Base-by-base conservation (phyloP, 1,140 invertebrate species). In the Anadara kagoshimensis region DNA sequence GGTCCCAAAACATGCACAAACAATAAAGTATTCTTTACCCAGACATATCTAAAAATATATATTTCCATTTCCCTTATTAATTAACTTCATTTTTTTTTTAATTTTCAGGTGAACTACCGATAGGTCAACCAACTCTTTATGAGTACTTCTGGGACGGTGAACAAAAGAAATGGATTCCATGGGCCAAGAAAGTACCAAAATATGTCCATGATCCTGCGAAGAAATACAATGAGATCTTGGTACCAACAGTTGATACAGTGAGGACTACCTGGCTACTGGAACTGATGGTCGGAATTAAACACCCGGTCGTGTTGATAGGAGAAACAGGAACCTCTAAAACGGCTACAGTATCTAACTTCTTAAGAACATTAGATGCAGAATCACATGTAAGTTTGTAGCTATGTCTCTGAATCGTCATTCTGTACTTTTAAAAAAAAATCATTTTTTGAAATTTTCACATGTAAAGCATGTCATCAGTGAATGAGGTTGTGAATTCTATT, bases 301-400 rank as follows among this genome's bases (percentile, higher is more conserved):
- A 93, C 75, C 95, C 96, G 0, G 92, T 96, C 0, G 89, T 97
- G 5, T 89, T 98, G 11, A 92, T 97, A 0, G 96, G 96, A 2
- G 95, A 97, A 82, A 96, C 94, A 5, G 95, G 95, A 8, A 96
- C 95, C 49, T 96, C 95, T 0, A 97, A 98, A 90, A 96, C 95
- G 1, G 95, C 96, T 0, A 95, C 95, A 51, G 94, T 95, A 68
- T 92, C 93, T 72, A 93, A 95, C 83, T 97, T 95, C 90, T 88
- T 97, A 24, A 90, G 93, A 74, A 92, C 92, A 49, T 85, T 97
- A 22, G 91, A 94, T 83, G 71, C 90, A 90, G 89, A 90, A 36
- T 78, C 78, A 88, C 94, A 93, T 90, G 94, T 95, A 89, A 92
- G 92, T 90, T 16, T 54, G 14, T 43, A 44, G 18, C 47, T n/a